Evolutionary conservation across 2,113 vertebrate genomes (phyloP), one percentile per base, ranked within the genome.

Genomic region (Pleuronectes platessa): DNA sequence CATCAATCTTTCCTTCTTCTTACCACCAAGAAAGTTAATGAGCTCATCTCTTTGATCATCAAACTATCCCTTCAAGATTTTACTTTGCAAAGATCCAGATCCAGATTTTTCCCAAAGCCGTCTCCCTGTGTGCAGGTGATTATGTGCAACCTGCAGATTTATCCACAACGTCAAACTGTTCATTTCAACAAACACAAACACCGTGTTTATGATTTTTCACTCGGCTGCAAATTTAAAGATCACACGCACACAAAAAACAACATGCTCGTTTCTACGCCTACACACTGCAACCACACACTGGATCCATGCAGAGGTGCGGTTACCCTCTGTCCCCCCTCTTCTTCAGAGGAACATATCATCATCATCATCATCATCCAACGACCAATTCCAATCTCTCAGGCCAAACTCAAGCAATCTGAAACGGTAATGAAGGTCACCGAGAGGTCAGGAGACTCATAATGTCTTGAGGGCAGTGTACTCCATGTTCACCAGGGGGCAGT

Each of bases 321-420:
- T 91, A 96, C 95, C 95, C 88, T 89, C 76, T 27, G 63, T 56
- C 80, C 74, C 84, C 84, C 64, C 31, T 31, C 31, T 94, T 96
- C 95, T 78, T 99, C 96, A 98, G 96, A 98, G 97, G 97, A 99
- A 97, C 84, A 97, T 92, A 97, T 96, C 96, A 95, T 95, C 93
- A 96, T 97, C 96, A 95, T 96, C 82, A 68, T 86, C 82, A 68
- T 86, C 91, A 88, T 92, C 92, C 85, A 98, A 94, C 78, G 96
- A 95, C 98, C 97, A 99, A 94, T 94, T 96, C 97, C 96, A 99
- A 95, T 96, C 96, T 93, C 95, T 97, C 94, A 97, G 96, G 93
- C 95, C 95, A 96, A 99, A 95, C 92, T 97, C 97, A 96, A 99
- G 94, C 91, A 97, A 94, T 94, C 98, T 99, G 97, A 86, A 99